Evolutionary conservation across 2,797 vertebrate species (phyloP), one percentile per base, ranked within the genome.

Genomic region (Cuculus canorus): DNA sequence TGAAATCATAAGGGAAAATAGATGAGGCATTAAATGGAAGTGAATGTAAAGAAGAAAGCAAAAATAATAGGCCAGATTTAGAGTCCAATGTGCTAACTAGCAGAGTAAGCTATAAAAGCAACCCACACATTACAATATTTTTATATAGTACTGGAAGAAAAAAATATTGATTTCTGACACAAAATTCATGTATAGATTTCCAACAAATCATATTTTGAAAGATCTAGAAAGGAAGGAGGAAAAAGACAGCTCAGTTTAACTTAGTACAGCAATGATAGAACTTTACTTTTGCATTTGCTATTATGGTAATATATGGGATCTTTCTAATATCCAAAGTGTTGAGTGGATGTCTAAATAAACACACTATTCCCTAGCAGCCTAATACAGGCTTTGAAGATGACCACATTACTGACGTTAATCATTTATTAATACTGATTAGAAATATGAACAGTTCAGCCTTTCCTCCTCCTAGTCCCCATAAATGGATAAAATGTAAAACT

Each of bases 11-110:
- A 72, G 56, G 59, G 56, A 48, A 65, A 87, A 90, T 80, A 92
- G 65, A 81, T 57, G 47, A 96, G 57, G 65, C 54, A 90, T 85
- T 83, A 92, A 88, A 88, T 61, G 52, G 47, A 69, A 86, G 61
- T 24, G 82, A 82, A 47, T 63, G n/a, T 81, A 78, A 47, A 11
- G 41, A 71, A 94, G 43, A n/a, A 94, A 95, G 27, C 39, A 88
- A 78, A 96, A 92, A 54, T 60, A 83, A 60, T 13, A 75, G 76
- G 72, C 69, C 76, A 86, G 70, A 81, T 88, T 83, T 77, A 45
- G 35, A 87, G 21, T 48, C 48, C 73, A 48, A 30, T 1, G 81
- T 79, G 25, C 43, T 61, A 82, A 47, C 11, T 1, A 24, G 37
- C 50, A 87, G 68, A 79, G 53, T 0, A 1, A 89, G 50, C 23